Conservation (phyloP, 2,797 vertebrate genomes). For the Vespertilio murinus region DNA sequence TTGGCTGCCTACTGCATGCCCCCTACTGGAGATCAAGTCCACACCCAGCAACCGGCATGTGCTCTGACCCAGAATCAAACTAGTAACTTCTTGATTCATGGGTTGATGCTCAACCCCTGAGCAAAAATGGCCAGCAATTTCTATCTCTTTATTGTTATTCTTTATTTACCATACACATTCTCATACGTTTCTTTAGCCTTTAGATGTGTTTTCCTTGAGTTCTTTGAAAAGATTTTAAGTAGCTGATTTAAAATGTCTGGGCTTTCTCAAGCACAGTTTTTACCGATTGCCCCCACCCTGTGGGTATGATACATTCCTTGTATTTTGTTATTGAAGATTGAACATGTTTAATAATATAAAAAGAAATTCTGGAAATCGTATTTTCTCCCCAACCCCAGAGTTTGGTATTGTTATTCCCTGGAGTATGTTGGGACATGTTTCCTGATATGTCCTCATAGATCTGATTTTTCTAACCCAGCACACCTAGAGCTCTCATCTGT, state of each 20-base stretch:
- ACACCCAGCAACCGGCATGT: too few relatives aligned
- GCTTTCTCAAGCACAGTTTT: neutral
- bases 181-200: neutral
- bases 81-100: too few relatives aligned
- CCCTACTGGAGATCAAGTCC: too few relatives aligned
- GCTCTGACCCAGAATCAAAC: too few relatives aligned
- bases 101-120: too few relatives aligned
- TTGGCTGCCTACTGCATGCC: too few relatives aligned
- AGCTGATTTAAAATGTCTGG: neutral
- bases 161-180: neutral
- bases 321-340: neutral
- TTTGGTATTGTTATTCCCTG: neutral
- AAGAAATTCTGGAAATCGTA: neutral
- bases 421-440: neutral
- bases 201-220: slow-evolving; percentile 2
- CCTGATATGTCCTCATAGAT: neutral
- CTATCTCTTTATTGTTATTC: neutral
- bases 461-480: neutral
- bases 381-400: neutral
- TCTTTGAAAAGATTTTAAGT: neutral
- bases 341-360: neutral
- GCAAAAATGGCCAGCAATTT: neutral
- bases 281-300: neutral
- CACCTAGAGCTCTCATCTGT: neutral
- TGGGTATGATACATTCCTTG: neutral